Evolutionary conservation across 23 tunicate genomes (phyloP), one percentile per base, ranked within the genome.

Genomic region (Trididemnum clinides): DNA sequence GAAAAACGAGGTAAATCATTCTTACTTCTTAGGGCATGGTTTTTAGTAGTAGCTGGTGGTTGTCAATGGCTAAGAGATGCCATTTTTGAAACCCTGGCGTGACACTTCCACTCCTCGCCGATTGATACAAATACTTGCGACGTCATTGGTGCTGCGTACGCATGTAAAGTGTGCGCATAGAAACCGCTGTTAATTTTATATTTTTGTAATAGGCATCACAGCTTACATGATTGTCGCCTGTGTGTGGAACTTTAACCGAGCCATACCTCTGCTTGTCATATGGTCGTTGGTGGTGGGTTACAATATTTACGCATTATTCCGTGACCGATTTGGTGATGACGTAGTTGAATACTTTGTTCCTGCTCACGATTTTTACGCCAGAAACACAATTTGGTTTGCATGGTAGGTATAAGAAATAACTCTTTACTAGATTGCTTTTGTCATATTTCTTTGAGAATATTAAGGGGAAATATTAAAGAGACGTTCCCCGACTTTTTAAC

Each of bases 381-480:
- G 33, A 29, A 89, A 94, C 63, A 94, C 85, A 77, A 66, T 12
- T 50, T 94, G 98, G 94, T 69, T 94, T 4, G 85, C 89, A 77
- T 94, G 98, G 98, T 94, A 66, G n/a, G n/a, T n/a, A n/a, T n/a
- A n/a, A n/a, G n/a, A n/a, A n/a, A n/a, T n/a, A n/a, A n/a, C n/a
- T n/a, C n/a, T n/a, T n/a, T n/a, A n/a, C n/a, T n/a, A n/a, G n/a
- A n/a, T n/a, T n/a, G n/a, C n/a, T n/a, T n/a, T n/a, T n/a, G n/a
- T n/a, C n/a, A n/a, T n/a, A n/a, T n/a, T n/a, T n/a, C n/a, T n/a
- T n/a, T n/a, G n/a, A n/a, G n/a, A n/a, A n/a, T n/a, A n/a, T n/a
- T n/a, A n/a, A n/a, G n/a, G n/a, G n/a, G n/a, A n/a, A n/a, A n/a
- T n/a, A n/a, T n/a, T n/a, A n/a, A n/a, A n/a, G n/a, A n/a, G n/a